Evolutionary conservation across 2,797 vertebrate species (phyloP).

Genomic region (Glyptemys insculpta): DNA sequence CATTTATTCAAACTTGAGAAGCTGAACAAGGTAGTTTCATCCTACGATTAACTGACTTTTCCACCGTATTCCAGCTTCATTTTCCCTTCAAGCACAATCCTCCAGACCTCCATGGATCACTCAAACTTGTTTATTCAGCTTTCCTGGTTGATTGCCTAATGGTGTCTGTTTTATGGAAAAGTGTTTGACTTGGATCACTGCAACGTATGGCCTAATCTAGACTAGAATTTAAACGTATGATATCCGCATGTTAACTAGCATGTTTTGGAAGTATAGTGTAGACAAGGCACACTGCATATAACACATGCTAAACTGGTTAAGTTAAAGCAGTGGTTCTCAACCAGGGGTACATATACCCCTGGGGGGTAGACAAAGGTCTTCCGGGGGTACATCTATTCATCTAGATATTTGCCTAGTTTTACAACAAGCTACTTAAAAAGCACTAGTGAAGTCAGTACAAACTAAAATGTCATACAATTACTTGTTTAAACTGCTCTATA

Average conservation of each 20-base stretch:
- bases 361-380: too few relatives aligned
- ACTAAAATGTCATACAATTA: too few relatives aligned
- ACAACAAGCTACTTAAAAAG: too few relatives aligned
- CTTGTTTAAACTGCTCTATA: too few relatives aligned
- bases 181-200: background rate
- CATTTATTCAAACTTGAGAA: background rate
- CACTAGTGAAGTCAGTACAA: too few relatives aligned
- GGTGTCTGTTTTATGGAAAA: background rate
- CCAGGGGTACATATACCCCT: too few relatives aligned
- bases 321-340: background rate
- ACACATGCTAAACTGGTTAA: background rate
- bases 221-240: background rate
- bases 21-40: background rate
- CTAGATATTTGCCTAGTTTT: too few relatives aligned
- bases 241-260: background rate
- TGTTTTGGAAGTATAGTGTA: background rate
- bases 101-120: background rate
- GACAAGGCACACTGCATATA: background rate
- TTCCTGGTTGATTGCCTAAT: background rate
- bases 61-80: slow-evolving; percentile 14
- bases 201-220: background rate
- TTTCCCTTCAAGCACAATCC: background rate
- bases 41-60: background rate
- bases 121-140: background rate
- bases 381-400: too few relatives aligned